Percentiles rank a stretch among this genome's conserved stretches.
Conservation (phyloP, 1,140 invertebrate species). For the Oryzaephilus surinamensis region DNA sequence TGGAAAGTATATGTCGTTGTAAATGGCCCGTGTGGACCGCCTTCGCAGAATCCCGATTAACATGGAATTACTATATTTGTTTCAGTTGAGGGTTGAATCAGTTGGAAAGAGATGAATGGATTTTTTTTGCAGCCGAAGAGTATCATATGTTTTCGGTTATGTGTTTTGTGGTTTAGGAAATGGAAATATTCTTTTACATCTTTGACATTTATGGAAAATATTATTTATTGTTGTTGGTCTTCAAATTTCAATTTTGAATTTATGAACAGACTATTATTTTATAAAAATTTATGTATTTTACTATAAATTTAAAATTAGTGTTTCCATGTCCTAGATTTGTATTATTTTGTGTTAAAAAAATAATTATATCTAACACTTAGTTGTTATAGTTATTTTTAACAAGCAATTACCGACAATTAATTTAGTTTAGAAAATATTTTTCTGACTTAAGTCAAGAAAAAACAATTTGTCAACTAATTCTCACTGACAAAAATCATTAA, state of each 20-base stretch:
- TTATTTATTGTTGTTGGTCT: not conserved
- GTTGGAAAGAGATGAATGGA: not conserved
- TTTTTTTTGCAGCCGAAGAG: slow-evolving; percentile 6
- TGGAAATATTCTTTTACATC: no score
- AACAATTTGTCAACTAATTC: no score
- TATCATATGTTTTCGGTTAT: slow-evolving; percentile 26
- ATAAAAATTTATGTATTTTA: not conserved
- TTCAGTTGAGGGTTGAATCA: not conserved
- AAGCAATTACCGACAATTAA: no score
- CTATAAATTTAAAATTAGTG: not conserved
- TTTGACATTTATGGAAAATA: slow-evolving; percentile 22
- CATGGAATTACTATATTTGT: slow-evolving; percentile 4
- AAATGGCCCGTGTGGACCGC: slow-evolving; percentile 20
- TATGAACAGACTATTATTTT: not conserved
- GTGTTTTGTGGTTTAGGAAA: slow-evolving; percentile 19
- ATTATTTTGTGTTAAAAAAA: no score
- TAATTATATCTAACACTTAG: no score
- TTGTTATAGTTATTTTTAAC: no score
- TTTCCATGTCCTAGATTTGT: no score
- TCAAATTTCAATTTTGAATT: not conserved
- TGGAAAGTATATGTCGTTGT: slow-evolving; percentile 6
- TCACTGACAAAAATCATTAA: no score
- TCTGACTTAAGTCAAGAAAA: no score
- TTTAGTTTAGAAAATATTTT: no score
- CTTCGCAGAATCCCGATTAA: slow-evolving; percentile 9